Conservation (phyloP, 2,797 vertebrate genomes). For the Chaetophractus vellerosus region DNA sequence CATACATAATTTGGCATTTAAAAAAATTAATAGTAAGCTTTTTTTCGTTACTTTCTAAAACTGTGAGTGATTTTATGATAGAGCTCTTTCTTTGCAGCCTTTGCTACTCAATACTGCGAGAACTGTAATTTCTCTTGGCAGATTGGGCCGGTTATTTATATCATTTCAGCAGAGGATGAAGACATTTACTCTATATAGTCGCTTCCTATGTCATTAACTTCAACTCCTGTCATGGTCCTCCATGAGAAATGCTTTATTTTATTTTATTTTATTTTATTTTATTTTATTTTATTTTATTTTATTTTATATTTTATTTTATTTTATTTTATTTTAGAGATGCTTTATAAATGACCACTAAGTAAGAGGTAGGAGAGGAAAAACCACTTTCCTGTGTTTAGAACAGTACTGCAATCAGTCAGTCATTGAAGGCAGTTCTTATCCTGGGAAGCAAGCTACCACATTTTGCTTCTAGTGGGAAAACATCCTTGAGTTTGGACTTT, state of each 20-base stretch:
- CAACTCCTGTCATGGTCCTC: neutral
- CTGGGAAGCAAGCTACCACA: neutral
- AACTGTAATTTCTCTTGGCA: neutral
- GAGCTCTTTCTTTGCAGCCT: conserved; percentile 17
- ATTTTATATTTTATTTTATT: neutral
- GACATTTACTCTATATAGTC: neutral
- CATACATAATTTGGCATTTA: conserved; percentile 67
- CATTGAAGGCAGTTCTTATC: neutral
- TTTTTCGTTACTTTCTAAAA: conserved; percentile 56
- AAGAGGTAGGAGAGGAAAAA: neutral
- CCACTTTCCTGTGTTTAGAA: neutral
- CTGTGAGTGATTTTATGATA: conserved; percentile 46
- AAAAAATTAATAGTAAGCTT: conserved; percentile 69
- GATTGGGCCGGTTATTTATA: neutral
- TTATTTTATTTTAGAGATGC: neutral
- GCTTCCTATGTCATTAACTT: conserved; percentile 20
- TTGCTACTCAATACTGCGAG: conserved; percentile 2
- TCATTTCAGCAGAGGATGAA: neutral
- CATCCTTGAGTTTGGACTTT: conserved; percentile 1
- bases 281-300: neutral
- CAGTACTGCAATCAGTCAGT: neutral
- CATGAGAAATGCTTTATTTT: neutral
- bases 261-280: too few relatives aligned
- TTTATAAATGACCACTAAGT: conserved; percentile 13
- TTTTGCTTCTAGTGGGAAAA: conserved; percentile 38